Conservation (phyloP, 92 coral and sea anemone genomes). For the Desmophyllum pertusum region DNA sequence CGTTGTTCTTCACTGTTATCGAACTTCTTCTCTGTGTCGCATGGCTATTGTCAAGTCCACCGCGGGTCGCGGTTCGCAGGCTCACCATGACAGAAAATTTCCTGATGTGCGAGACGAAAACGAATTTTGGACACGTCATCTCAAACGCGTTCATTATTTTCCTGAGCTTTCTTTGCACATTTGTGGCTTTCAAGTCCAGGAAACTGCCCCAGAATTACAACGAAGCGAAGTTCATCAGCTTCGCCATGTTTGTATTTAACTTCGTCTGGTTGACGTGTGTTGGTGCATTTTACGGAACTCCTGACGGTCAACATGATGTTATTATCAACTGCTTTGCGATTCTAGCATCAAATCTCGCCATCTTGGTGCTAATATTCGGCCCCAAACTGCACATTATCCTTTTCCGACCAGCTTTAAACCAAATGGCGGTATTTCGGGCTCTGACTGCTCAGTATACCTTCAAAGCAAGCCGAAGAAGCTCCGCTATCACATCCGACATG, state of each 20-base stretch:
- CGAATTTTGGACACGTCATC: conserved; percentile 49
- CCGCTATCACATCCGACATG: conserved; percentile 26
- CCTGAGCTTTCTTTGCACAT: conserved; percentile 64
- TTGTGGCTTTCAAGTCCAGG: conserved; percentile 75
- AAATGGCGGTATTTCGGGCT: conserved; percentile 45
- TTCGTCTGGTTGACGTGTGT: conserved; percentile 65
- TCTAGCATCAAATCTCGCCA: conserved; percentile 57
- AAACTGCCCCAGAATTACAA: conserved; percentile 88
- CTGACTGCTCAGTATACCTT: conserved; percentile 37
- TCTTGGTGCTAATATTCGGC: conserved; percentile 65
- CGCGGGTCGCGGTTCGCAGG: conserved; percentile 46
- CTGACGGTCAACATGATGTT: conserved; percentile 57
- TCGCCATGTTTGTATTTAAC: conserved; percentile 67
- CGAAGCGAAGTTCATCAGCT: conserved; percentile 84
- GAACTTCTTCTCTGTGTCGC: conserved; percentile 63
- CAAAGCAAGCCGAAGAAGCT: conserved; percentile 27
- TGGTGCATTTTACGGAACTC: conserved; percentile 66
- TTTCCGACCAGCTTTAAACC: conserved; percentile 60
- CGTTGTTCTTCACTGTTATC: conserved; percentile 41
- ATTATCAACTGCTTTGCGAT: conserved; percentile 64
- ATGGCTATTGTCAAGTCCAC: conserved; percentile 76
- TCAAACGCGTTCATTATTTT: conserved; percentile 52
- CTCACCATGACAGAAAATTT: conserved; percentile 34
- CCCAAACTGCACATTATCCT: conserved; percentile 68
- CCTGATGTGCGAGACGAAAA: conserved; percentile 46